Base-by-base conservation (phyloP, 2,113 vertebrate genomes). In the Arvicanthis niloticus region DNA sequence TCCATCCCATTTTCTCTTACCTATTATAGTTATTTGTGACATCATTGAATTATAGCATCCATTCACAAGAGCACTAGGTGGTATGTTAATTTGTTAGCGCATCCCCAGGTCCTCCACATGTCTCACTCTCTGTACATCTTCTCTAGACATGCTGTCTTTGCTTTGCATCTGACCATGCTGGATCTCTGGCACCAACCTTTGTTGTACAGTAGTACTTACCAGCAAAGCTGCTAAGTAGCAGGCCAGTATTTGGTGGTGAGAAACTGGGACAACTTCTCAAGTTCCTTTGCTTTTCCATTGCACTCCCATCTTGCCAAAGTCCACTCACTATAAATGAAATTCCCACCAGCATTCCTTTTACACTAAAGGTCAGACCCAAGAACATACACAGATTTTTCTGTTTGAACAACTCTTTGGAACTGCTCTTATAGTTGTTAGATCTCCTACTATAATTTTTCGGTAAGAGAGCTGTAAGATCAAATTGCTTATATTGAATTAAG, bases 401-500 rank as follows among this genome's bases (percentile, higher is more conserved):
- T 93, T 97, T 92, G 94, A 92, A 92, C 42, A 92, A 48, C 85
- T 95, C 11, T 72, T 78, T 70, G 65, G 80, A 88, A 22, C n/a
- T 70, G 24, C 16, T 89, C 68, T 96, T 67, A 5, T 29, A 89
- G 12, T 51, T 62, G 77, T 91, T 16, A 67, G 81, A 40, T 16
- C 85, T 68, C 90, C 56, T 51, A 77, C 90, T 92, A 51, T 75
- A 53, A 92, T 82, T 29, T 91, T 58, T 91, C 48, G 60, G 51
- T 92, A 31, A 72, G 77, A 21, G 58, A 93, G 42, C n/a, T 62
- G 5, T 70, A 87, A 78, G 31, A 93, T 93, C 93, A 97, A 95
- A 91, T 92, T 56, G 88, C 81, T 94, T 37, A 78, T 88, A 95
- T 93, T 95, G 88, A 95, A 95, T 96, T 93, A 96, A 93, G 53